Percentiles rank a stretch among this genome's conserved stretches.
These are phyloP conservation scores for Telmatochromis sp. DNA, from an alignment of 2,113 vertebrate genomes.

Conservation along the genomic window DNA sequence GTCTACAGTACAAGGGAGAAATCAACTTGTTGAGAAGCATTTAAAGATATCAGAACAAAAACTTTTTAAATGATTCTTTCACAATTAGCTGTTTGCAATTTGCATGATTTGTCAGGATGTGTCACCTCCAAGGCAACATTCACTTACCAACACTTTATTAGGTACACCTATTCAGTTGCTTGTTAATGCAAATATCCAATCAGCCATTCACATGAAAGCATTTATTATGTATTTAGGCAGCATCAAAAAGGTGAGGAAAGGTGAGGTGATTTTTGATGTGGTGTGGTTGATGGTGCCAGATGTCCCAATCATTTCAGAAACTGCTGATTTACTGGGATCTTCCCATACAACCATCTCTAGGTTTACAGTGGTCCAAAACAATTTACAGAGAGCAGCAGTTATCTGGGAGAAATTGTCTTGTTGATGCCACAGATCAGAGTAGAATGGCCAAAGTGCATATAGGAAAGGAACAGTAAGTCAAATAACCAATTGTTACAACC, in stretches of 20 bases:
- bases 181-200: background rate
- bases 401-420: background rate
- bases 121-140: background rate
- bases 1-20: conserved; percentile 22
- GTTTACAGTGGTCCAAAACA: background rate
- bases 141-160: background rate
- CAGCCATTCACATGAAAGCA: background rate
- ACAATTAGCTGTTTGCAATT: background rate
- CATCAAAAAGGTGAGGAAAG: background rate
- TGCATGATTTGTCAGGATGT: background rate
- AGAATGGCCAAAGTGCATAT: background rate
- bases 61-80: background rate
- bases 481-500: background rate
- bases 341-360: background rate
- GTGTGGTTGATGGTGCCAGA: background rate
- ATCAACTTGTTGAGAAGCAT: background rate
- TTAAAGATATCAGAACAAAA: background rate
- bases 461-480: background rate
- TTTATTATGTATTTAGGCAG: background rate
- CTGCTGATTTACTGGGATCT: background rate
- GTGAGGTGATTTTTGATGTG: background rate
- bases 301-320: background rate
- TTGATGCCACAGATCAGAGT: background rate
- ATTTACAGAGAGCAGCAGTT: background rate
- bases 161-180: background rate